A percentile compares a stretch with the other conserved stretches of the same genome.
Evolutionary conservation across 2,113 vertebrate species (phyloP).

Genomic region (Puma concolor): DNA sequence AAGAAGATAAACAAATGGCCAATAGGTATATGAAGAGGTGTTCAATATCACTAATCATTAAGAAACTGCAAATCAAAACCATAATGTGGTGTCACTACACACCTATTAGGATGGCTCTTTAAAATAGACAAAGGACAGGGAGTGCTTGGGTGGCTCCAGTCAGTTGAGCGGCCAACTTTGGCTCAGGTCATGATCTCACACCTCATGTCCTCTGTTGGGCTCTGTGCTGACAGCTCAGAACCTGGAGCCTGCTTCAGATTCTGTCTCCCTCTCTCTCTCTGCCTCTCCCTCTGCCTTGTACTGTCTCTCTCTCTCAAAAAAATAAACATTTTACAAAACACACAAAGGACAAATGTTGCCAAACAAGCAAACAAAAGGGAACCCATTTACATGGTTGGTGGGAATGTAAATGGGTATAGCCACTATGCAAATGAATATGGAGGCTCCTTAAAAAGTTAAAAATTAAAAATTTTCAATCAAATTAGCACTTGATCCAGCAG

Average conservation of each 20-base stretch:
- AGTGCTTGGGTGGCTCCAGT: too few species aligned
- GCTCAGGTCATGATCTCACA: too few species aligned
- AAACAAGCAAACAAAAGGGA: neutral
- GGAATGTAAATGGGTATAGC: neutral
- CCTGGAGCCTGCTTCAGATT: too few species aligned
- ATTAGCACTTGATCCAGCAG: neutral
- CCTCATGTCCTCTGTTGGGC: too few species aligned
- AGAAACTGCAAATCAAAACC: neutral
- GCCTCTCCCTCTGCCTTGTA: too few species aligned
- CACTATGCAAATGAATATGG: neutral
- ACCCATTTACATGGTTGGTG: neutral
- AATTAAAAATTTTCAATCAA: neutral
- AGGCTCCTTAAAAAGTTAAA: neutral
- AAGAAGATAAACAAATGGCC: neutral
- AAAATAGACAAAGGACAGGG: neutral
- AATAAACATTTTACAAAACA: too few species aligned
- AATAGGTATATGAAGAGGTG: neutral
- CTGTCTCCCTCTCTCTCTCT: too few species aligned
- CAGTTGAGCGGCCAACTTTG: too few species aligned
- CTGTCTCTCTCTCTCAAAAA: too few species aligned
- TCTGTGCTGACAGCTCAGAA: too few species aligned
- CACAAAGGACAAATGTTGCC: neutral
- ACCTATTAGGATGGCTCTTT: neutral
- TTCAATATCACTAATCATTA: neutral
- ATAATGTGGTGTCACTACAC: neutral